Evolutionary conservation across 1,140 invertebrate genomes (phyloP).

Genomic region (Eupeodes corollae): DNA sequence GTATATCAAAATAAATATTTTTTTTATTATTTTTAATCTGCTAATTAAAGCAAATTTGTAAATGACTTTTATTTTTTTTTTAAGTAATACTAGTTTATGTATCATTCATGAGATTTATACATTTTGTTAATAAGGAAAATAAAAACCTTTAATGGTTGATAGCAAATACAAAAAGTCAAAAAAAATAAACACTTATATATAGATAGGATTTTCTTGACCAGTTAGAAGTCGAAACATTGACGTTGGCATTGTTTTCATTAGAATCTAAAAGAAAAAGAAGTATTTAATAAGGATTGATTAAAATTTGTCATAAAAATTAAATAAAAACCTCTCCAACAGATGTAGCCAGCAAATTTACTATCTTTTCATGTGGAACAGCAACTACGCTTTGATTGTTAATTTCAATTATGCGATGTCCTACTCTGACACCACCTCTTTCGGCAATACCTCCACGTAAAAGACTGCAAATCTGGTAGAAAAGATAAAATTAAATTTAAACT

Average conservation of each 20-base stretch:
- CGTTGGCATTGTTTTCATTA: conserved; percentile 99
- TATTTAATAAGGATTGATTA: neutral
- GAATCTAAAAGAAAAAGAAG: conserved; percentile 60
- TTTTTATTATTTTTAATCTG: no score
- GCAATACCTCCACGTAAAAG: conserved; percentile 94
- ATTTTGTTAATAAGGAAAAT: no score
- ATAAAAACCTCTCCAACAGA: conserved; percentile 87
- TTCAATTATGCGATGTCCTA: conserved; percentile 98
- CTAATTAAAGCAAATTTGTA: no score
- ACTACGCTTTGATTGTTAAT: conserved; percentile 99
- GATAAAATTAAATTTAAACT: conserved; percentile 3
- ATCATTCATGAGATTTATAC: no score
- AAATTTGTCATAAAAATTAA: neutral
- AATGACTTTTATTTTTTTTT: no score
- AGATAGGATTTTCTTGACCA: conserved; percentile 97
- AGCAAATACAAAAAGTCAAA: no score
- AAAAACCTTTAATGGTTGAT: no score
- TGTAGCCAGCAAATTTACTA: conserved; percentile 95
- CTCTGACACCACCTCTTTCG: conserved; percentile 93
- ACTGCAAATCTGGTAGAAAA: conserved; percentile 79
- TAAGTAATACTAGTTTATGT: no score
- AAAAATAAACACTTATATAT: conserved; percentile 58
- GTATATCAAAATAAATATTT: no score
- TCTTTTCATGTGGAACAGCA: conserved; percentile 97
- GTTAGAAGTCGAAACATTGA: conserved; percentile 98